A percentile compares a stretch with the other conserved stretches of the same genome.
Conservation (phyloP, 1,140 invertebrate genomes). For the Arctopsyche grandis region DNA sequence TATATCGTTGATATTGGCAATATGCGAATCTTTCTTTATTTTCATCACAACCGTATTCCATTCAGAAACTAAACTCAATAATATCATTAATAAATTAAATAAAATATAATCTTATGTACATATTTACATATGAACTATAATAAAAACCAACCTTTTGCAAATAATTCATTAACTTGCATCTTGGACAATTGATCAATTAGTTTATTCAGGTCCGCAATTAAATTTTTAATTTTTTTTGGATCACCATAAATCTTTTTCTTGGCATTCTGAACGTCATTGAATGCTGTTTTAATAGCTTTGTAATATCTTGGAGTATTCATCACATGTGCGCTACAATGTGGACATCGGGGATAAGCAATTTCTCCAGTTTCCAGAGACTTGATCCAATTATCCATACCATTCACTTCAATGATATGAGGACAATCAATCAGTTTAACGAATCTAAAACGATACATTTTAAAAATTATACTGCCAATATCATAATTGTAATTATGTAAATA, state of each 20-base stretch:
- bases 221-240: slow-evolving; percentile 41
- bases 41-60: slow-evolving; percentile 52
- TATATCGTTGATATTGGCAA: background rate
- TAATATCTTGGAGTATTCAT: slow-evolving; percentile 44
- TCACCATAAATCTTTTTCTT: slow-evolving; percentile 60
- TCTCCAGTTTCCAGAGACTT: background rate
- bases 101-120: too few relatives aligned
- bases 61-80: background rate
- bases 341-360: slow-evolving; percentile 33
- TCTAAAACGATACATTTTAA: slow-evolving; percentile 17
- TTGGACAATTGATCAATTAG: too few relatives aligned
- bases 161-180: too few relatives aligned
- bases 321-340: slow-evolving; percentile 38
- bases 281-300: slow-evolving; percentile 58
- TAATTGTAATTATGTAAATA: too few relatives aligned
- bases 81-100: too few relatives aligned
- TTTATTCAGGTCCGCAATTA: background rate
- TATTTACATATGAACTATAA: too few relatives aligned
- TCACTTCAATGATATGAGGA: slow-evolving; percentile 39
- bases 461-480: background rate
- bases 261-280: slow-evolving; percentile 63
- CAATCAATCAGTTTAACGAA: slow-evolving; percentile 46
- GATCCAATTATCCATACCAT: slow-evolving; percentile 41
- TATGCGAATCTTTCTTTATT: slow-evolving; percentile 21
- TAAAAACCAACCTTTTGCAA: too few relatives aligned